These are phyloP conservation scores for Drosophila neonasuta DNA, from an alignment of 2,888 invertebrate genomes.

Conservation along the genomic window DNA sequence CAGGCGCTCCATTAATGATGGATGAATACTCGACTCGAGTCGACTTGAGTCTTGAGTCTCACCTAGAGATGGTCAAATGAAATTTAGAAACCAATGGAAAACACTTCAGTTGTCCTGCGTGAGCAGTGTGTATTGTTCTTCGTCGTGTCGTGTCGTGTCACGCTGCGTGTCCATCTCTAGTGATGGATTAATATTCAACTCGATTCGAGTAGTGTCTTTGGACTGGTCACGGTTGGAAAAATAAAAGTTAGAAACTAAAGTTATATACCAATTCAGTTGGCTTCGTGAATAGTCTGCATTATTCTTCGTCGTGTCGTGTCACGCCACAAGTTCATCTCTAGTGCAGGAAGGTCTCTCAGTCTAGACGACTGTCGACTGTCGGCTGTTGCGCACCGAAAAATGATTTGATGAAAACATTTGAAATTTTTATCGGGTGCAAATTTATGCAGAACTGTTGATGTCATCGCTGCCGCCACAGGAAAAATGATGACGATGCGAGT, in stretches of 20 bases:
- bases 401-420: constrained; percentile 79
- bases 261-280: too few species aligned
- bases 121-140: not conserved
- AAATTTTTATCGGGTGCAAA: constrained; percentile 80
- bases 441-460: constrained; percentile 81
- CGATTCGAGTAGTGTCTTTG: not conserved
- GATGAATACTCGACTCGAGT: constrained; percentile 62
- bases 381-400: constrained; percentile 58
- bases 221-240: not conserved
- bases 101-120: not conserved
- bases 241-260: not conserved
- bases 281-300: not conserved
- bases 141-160: constrained; percentile 2
- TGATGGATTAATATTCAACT: constrained; percentile 69
- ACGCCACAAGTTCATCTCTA: constrained; percentile 4
- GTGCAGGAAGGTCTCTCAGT: constrained; percentile 4
- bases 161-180: constrained; percentile 38
- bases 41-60: constrained; percentile 30
- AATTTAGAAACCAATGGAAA: not conserved
- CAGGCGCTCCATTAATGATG: constrained; percentile 71
- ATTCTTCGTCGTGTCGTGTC: not conserved
- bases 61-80: constrained; percentile 8
- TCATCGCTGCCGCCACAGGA: constrained; percentile 70
- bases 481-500: constrained; percentile 76
- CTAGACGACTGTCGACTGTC: constrained; percentile 32